Base-by-base conservation (phyloP, 1,140 invertebrate species). In the Cardiocondyla obscurior region DNA sequence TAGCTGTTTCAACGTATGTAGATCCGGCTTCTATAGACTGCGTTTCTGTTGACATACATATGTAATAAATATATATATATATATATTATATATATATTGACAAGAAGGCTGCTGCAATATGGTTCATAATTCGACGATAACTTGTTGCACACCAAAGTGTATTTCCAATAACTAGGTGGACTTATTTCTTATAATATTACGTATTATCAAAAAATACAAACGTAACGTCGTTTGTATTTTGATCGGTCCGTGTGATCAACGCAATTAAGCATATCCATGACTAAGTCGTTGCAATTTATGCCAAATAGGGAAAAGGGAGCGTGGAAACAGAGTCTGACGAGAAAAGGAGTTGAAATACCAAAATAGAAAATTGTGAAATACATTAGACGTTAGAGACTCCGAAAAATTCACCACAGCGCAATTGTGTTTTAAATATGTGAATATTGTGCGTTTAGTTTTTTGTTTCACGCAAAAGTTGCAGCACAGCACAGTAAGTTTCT, bases 181-280 rank as follows among this genome's bases (percentile, higher is more conserved):
- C 55, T 83, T 84, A 86, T 87, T 87, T 87, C 85, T 73, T 87
- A 69, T 84, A 79, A 82, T 87, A 87, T 62, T 62, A 62, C 19
- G 16, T 62, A 62, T 53, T 76, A 86, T 70, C 10, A 58, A 30
- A 28, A 49, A n/a, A 73, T 46, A 28, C 51, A 67, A 84, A 81
- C 55, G 72, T 74, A 60, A 22, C 19, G 33, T 28, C 67, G 81
- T 89, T 88, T 85, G 85, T 86, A 69, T 85, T 49, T 67, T 58
- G 79, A 82, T 85, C 74, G 83, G 30, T 51, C 64, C 12, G 46
- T 39, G 33, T 53, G 22, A 53, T 49, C 82, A 62, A 87, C 81
- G 77, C 69, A 79, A 89, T 64, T 85, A 91, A 89, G 90, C 90
- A 91, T 91, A 91, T 90, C 90, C 85, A 89, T 89, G 90, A 90